phyloP scores from a whole-genome alignment of 1,140 invertebrate genomes.

The Trachelipus rathkii region DNA sequence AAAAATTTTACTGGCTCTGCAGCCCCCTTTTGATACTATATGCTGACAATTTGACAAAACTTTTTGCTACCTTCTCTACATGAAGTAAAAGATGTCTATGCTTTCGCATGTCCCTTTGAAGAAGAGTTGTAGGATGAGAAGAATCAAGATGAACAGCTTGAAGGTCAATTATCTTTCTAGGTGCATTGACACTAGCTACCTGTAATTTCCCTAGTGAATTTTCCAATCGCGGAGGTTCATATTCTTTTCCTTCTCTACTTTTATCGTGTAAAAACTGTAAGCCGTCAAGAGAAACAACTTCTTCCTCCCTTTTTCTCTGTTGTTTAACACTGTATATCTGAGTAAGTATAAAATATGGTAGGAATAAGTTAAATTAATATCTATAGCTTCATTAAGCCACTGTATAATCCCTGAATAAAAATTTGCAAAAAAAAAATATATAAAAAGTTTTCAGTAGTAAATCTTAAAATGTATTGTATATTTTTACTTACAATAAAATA shows the following conservation, averaged over 20 bases:
- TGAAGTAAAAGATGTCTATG: conserved; percentile 40
- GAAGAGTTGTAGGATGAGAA: conserved; percentile 35
- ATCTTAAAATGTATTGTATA: too few relatives aligned
- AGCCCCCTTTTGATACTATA: not conserved
- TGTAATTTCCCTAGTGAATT: conserved; percentile 83
- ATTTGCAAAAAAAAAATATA: not conserved
- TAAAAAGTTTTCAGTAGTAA: not conserved
- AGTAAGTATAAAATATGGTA: conserved; percentile 23
- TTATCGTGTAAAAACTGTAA: conserved; percentile 21
- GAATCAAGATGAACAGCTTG: conserved; percentile 60
- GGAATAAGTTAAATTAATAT: too few relatives aligned
- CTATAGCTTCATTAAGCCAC: too few relatives aligned
- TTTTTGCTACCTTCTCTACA: conserved; percentile 41
- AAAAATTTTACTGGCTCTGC: too few relatives aligned
- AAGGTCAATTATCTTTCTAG: conserved; percentile 87
- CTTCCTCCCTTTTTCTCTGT: conserved; percentile 34
- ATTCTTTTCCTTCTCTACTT: conserved; percentile 47
- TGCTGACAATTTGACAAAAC: not conserved
- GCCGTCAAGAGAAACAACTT: conserved; percentile 35
- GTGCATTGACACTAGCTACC: conserved; percentile 65
- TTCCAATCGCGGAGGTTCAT: conserved; percentile 80
- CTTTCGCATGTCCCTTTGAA: conserved; percentile 40
- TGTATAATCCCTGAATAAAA: too few relatives aligned
- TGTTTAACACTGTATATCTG: conserved; percentile 72
- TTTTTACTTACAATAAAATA: conserved; percentile 67